Evolutionary conservation across 2,113 vertebrate species (phyloP).

Genomic region (Thunnus maccoyii): DNA sequence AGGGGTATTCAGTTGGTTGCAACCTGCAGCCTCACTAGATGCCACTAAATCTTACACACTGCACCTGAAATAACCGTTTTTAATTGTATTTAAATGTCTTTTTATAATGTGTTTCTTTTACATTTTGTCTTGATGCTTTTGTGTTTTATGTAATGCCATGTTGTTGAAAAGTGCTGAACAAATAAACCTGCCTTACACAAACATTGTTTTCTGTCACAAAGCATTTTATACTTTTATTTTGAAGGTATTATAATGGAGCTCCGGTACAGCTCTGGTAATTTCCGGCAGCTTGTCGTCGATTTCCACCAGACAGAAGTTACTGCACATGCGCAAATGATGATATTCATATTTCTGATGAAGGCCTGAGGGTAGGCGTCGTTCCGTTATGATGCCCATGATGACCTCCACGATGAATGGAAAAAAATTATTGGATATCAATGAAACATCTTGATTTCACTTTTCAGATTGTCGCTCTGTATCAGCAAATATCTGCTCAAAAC

Average conservation of each 20-base stretch:
- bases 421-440: constrained; percentile 3
- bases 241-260: not conserved
- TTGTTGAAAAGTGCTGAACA: too few relatives aligned
- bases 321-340: constrained; percentile 72
- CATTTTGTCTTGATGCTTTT: too few relatives aligned
- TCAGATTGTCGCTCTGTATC: not conserved
- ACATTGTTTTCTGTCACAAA: not conserved
- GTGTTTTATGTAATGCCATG: too few relatives aligned
- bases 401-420: not conserved
- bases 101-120: too few relatives aligned
- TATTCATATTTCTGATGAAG: constrained; percentile 49
- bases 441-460: not conserved
- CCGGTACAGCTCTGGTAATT: constrained; percentile 13
- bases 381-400: constrained; percentile 40
- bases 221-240: constrained; percentile 3
- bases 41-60: too few relatives aligned
- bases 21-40: too few relatives aligned
- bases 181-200: not conserved
- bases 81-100: too few relatives aligned
- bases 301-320: not conserved
- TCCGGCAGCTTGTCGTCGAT: not conserved
- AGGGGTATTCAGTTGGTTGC: too few relatives aligned
- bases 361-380: constrained; percentile 5
- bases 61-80: too few relatives aligned
- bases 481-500: too few relatives aligned